Percentiles rank a stretch among this genome's conserved stretches.
These are phyloP conservation scores for Euplagia quadripunctaria DNA, from an alignment of 2,888 invertebrate genomes.

Conservation along the genomic window DNA sequence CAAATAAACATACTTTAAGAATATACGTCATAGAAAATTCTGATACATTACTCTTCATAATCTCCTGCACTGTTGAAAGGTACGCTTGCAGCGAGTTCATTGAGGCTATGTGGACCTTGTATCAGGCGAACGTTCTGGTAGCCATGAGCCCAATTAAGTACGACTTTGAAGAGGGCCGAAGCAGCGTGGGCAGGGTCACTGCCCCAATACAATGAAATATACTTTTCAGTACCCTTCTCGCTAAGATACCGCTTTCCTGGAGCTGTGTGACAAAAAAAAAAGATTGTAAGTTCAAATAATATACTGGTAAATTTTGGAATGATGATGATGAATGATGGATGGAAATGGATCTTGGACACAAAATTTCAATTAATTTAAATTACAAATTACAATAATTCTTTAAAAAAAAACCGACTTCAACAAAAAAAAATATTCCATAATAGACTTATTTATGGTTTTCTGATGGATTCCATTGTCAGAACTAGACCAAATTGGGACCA, in stretches of 20 bases:
- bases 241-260: constrained; percentile 9
- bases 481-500: no score
- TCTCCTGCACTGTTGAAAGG: not conserved
- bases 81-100: not conserved
- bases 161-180: constrained; percentile 4
- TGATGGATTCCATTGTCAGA: no score
- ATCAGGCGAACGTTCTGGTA: constrained; percentile 11
- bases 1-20: not conserved
- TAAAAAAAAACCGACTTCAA: no score
- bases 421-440: no score
- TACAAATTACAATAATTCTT: no score
- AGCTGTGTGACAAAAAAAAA: not conserved
- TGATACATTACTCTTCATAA: constrained; percentile 18
- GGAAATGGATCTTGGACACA: no score
- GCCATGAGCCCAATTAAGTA: constrained; percentile 3
- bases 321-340: no score
- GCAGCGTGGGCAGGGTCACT: constrained; percentile 25
- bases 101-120: constrained; percentile 4
- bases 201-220: constrained; percentile 19
- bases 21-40: not conserved
- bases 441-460: no score
- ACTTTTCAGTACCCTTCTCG: not conserved
- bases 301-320: no score
- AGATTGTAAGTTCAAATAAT: no score
- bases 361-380: no score